Conservation (phyloP, 2,888 invertebrate genomes). For the Branchellion lobata region DNA sequence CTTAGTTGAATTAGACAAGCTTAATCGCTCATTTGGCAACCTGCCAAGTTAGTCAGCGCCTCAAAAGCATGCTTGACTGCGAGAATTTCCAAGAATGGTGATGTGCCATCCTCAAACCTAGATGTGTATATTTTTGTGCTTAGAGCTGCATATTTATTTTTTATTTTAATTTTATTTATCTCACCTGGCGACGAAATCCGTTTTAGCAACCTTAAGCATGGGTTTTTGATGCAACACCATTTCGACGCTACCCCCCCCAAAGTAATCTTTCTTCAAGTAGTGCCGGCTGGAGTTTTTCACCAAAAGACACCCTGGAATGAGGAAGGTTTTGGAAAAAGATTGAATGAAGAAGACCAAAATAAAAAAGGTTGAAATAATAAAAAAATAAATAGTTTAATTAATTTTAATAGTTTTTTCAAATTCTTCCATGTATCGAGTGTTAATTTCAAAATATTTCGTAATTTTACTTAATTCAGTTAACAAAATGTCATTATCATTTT, state of each 20-base stretch:
- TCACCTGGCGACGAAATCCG: neutral
- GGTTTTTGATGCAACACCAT: conserved; percentile 66
- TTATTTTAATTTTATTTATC: neutral
- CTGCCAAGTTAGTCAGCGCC: no score
- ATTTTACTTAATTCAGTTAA: no score
- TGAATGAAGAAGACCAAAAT: no score
- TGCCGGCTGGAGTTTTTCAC: conserved; percentile 68
- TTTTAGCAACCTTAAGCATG: neutral
- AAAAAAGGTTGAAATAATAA: no score
- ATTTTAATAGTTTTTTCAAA: no score
- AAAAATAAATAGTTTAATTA: no score
- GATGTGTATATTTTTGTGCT: conserved; percentile 20
- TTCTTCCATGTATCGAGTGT: no score
- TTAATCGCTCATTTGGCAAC: no score
- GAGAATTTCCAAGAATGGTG: conserved; percentile 81
- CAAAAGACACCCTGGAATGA: conserved; percentile 71
- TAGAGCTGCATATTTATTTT: no score
- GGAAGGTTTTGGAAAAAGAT: neutral
- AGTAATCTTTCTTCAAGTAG: conserved; percentile 73
- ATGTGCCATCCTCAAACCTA: conserved; percentile 92
- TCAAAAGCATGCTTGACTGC: conserved; percentile 81
- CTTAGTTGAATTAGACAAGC: no score
- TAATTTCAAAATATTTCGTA: no score
- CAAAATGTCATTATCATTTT: no score
- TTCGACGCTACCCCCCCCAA: conserved; percentile 91